Percentiles rank a stretch among this genome's conserved stretches.
These are phyloP conservation scores for Acropora tenuis DNA, from an alignment of 64 coral and sea anemone species.

Conservation along the genomic window DNA sequence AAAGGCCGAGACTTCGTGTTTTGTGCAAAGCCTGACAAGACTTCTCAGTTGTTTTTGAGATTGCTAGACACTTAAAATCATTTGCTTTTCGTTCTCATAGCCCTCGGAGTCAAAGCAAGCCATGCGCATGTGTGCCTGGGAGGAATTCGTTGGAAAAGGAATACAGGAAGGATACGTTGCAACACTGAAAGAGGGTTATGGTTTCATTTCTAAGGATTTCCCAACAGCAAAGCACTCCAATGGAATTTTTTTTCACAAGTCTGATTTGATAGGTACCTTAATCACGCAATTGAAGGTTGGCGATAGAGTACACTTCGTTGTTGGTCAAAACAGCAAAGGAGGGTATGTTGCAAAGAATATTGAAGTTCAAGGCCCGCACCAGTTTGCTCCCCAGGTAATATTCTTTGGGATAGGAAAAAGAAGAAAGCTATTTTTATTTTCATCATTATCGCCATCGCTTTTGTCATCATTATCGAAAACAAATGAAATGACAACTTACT, in stretches of 20 bases:
- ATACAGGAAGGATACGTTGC: constrained; percentile 61
- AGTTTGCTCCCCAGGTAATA: background rate
- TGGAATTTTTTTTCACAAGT: constrained; percentile 41
- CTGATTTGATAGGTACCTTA: background rate
- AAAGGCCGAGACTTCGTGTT: no score
- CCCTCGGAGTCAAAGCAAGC: constrained; percentile 1
- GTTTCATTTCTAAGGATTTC: constrained; percentile 41
- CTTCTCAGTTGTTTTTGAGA: no score
- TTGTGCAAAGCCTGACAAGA: no score
- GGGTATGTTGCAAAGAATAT: constrained; percentile 32
- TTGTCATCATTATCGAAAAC: no score
- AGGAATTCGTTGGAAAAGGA: constrained; percentile 1
- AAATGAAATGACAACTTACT: no score
- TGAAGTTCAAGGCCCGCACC: background rate
- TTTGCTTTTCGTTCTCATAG: background rate
- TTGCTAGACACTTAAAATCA: no score
- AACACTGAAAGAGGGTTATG: constrained; percentile 26
- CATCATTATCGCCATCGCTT: no score
- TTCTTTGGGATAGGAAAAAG: no score
- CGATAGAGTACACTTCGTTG: constrained; percentile 49
- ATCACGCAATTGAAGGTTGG: constrained; percentile 39
- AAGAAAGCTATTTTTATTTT: no score
- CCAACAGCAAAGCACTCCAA: background rate
- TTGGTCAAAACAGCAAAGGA: constrained; percentile 19
- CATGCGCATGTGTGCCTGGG: constrained; percentile 31